Base-by-base conservation (phyloP, 2,113 vertebrate species). In the Grammomys surdaster region DNA sequence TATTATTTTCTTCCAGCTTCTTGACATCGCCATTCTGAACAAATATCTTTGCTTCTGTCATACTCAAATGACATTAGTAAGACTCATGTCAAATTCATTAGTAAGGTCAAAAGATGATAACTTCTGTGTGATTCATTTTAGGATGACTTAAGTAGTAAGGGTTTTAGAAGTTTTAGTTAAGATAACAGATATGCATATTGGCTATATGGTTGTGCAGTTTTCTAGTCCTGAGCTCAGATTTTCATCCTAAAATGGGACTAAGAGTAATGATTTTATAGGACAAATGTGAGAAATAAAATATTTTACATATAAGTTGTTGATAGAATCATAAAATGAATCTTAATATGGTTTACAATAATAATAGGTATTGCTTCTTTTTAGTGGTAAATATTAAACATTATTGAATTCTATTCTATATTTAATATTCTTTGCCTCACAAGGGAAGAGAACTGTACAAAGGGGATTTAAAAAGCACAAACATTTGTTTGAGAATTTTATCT, bases 401-500 rank as follows among this genome's bases (percentile, higher is more conserved):
- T 17, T 76, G 22, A 31, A 65, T 82, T 87, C 0, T 54, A 19
- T 76, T 89, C 20, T 92, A 8, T 76, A 36, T 89, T 95, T 92
- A 92, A 54, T 77, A 92, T 77, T 36, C 10, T 13, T 94, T 20
- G 26, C 70, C 31, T 72, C 26, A 77, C 12, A 94, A 77, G 11
- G 77, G 12, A 82, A 87, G 3, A 9, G 70, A 1, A 85, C 43
- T 76, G 46, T 56, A 12, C 7, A 81, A 60, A 93, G 46, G 0
- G 9, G 2, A 86, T 77, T 46, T 54, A 28, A 46, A 46, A 36
- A 76, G 58, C 77, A 82, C 4, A 76, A 26, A 54, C 33, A 63
- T 89, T 92, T 4, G 58, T 33, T 73, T 92, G 16, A 51, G 9
- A 77, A 70, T 77, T 84, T 97, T 17, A 16, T 93, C 7, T 88